A percentile compares a stretch with the other conserved stretches of the same genome.
phyloP scores from a whole-genome alignment of 2,888 invertebrate genomes.

The Helicoverpa assulta region DNA sequence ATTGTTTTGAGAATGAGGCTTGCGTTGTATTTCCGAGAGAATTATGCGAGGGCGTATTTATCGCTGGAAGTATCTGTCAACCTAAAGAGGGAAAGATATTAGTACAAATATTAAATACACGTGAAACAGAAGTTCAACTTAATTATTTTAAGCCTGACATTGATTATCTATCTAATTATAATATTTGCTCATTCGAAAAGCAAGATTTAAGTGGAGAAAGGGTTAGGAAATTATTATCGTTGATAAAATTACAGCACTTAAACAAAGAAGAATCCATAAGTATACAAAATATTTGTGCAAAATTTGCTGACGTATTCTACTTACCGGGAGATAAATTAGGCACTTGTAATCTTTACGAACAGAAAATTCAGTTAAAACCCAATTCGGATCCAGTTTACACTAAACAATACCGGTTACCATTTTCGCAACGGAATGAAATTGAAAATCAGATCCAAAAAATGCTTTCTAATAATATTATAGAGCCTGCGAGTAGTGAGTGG shows the following conservation, averaged over 20 bases:
- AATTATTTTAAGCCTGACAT: constrained; percentile 12
- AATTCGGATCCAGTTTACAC: constrained; percentile 7
- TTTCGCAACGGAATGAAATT: constrained; percentile 6
- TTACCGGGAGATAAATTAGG: too few species aligned
- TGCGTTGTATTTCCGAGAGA: constrained; percentile 5
- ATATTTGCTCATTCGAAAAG: constrained; percentile 10
- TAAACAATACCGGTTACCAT: constrained; percentile 16
- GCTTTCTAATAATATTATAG: constrained; percentile 6
- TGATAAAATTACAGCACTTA: constrained; percentile 15
- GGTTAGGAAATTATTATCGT: constrained; percentile 6
- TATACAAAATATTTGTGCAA: constrained; percentile 22
- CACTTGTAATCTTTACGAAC: constrained; percentile 15
- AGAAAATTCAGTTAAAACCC: constrained; percentile 16
- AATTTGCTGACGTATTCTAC: constrained; percentile 14
- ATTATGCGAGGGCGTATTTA: constrained; percentile 13
- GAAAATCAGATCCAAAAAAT: constrained; percentile 8
- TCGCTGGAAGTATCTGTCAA: constrained; percentile 11
- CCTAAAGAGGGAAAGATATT: constrained; percentile 4
- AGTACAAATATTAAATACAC: constrained; percentile 14
- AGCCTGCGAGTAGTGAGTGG: constrained; percentile 4
- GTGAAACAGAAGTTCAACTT: constrained; percentile 13
- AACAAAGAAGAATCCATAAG: constrained; percentile 11
- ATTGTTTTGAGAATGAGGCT: background rate
- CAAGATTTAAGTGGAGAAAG: constrained; percentile 2
- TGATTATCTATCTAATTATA: constrained; percentile 7